These are phyloP conservation scores for Erpornis zantholeuca DNA, from an alignment of 2,113 vertebrate species.

Conservation along the genomic window DNA sequence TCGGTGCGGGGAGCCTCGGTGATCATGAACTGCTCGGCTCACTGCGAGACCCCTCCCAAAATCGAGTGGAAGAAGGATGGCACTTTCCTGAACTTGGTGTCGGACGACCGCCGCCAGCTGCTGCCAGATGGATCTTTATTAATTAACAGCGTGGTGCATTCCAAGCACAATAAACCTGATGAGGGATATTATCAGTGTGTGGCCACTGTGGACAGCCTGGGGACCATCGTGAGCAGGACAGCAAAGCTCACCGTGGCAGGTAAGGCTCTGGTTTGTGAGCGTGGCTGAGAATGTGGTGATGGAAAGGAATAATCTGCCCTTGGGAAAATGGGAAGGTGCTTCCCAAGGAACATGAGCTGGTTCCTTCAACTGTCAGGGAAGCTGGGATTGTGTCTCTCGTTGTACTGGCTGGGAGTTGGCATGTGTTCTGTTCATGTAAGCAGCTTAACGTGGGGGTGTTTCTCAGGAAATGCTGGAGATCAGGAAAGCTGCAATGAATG, in stretches of 20 bases:
- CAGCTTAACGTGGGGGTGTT: background rate
- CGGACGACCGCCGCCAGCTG: slow-evolving; percentile 88
- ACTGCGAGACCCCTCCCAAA: slow-evolving; percentile 77
- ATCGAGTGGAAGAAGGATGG: slow-evolving; percentile 97
- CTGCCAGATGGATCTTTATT: slow-evolving; percentile 88
- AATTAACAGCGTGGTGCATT: slow-evolving; percentile 88
- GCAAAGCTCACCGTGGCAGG: slow-evolving; percentile 90
- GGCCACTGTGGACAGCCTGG: slow-evolving; percentile 90
- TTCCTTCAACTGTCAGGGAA: background rate
- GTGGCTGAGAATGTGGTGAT: accelerated
- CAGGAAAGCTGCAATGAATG: background rate
- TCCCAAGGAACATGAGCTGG: accelerated
- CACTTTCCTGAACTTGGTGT: slow-evolving; percentile 85
- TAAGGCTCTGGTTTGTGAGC: slow-evolving; percentile 10
- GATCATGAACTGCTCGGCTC: slow-evolving; percentile 89
- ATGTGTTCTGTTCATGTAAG: background rate
- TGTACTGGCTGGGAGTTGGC: background rate
- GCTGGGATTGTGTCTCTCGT: background rate
- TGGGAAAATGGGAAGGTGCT: background rate
- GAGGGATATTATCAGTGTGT: slow-evolving; percentile 96
- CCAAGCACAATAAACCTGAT: slow-evolving; percentile 97
- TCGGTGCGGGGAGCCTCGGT: slow-evolving; percentile 81
- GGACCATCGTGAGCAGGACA: slow-evolving; percentile 91
- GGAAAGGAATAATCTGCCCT: accelerated
- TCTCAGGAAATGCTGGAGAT: background rate